Evolutionary conservation across 2,113 vertebrate species (phyloP).

Genomic region (Junco hyemalis): DNA sequence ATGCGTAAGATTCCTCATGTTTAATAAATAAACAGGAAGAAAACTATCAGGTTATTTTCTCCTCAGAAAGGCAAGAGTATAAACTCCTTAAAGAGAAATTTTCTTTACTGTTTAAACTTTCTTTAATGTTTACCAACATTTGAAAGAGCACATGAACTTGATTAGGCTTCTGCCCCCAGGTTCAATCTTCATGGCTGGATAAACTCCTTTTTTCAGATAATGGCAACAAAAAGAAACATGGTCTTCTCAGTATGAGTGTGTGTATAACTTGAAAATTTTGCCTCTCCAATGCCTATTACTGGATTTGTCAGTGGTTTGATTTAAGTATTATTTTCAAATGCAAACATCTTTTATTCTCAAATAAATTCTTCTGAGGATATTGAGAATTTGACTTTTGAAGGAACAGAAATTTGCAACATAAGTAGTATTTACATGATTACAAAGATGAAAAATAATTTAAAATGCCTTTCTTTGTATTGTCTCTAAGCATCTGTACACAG

Average conservation of each 20-base stretch:
- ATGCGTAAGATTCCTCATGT: not conserved
- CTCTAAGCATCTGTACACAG: not conserved
- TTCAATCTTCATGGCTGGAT: not conserved
- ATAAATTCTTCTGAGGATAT: not conserved
- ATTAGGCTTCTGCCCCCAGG: not conserved
- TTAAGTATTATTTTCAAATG: not conserved
- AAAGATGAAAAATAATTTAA: not conserved
- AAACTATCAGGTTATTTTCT: slow-evolving; percentile 13
- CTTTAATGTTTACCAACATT: not conserved
- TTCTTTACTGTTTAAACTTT: not conserved
- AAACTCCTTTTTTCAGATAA: not conserved
- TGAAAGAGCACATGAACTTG: not conserved
- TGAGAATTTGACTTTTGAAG: not conserved
- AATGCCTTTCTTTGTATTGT: not conserved
- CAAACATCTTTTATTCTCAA: not conserved
- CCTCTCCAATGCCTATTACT: not conserved
- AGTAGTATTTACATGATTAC: not conserved
- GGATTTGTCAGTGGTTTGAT: not conserved
- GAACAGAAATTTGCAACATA: not conserved
- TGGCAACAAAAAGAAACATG: not conserved
- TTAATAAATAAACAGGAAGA: slow-evolving; percentile 26
- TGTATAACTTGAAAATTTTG: not conserved
- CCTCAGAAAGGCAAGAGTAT: not conserved
- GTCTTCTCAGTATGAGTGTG: not conserved
- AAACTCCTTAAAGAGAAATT: not conserved